Percentiles rank a stretch among this genome's conserved stretches.
Conservation (phyloP, 1,140 invertebrate genomes). For the Macrobrachium rosenbergii region DNA sequence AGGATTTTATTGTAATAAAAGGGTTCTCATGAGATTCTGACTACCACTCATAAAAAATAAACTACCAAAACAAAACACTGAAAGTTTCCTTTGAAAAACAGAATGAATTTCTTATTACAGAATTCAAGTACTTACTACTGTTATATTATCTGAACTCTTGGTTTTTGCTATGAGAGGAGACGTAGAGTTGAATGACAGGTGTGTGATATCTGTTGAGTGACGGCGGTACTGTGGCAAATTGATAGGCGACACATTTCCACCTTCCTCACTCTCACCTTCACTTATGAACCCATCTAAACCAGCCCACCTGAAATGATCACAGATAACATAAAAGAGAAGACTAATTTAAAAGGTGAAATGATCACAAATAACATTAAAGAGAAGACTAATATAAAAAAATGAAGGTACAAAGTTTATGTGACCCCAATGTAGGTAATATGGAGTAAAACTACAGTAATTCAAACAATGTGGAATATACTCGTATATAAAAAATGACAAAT, state of each 20-base stretch:
- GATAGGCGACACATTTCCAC: slow-evolving; percentile 27
- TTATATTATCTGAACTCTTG: slow-evolving; percentile 45
- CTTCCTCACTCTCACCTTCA: slow-evolving; percentile 41
- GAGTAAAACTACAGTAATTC: no score
- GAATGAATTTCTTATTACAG: background rate
- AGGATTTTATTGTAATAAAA: no score
- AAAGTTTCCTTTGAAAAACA: no score
- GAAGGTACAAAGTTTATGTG: no score
- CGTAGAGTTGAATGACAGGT: slow-evolving; percentile 10
- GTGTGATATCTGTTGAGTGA: slow-evolving; percentile 54
- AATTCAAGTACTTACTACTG: slow-evolving; percentile 15
- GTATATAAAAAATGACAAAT: no score
- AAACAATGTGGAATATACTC: no score
- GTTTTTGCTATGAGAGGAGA: slow-evolving; percentile 40
- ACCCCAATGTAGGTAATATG: no score
- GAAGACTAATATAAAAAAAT: no score
- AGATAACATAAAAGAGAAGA: background rate
- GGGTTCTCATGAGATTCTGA: no score
- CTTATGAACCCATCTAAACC: slow-evolving; percentile 40
- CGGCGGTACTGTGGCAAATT: slow-evolving; percentile 48
- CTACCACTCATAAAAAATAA: no score
- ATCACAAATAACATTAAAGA: background rate
- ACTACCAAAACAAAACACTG: no score
- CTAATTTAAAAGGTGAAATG: background rate
- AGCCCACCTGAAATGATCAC: slow-evolving; percentile 37